phyloP scores from a whole-genome alignment of 2,797 vertebrate species.

The Gallinago stenura region DNA sequence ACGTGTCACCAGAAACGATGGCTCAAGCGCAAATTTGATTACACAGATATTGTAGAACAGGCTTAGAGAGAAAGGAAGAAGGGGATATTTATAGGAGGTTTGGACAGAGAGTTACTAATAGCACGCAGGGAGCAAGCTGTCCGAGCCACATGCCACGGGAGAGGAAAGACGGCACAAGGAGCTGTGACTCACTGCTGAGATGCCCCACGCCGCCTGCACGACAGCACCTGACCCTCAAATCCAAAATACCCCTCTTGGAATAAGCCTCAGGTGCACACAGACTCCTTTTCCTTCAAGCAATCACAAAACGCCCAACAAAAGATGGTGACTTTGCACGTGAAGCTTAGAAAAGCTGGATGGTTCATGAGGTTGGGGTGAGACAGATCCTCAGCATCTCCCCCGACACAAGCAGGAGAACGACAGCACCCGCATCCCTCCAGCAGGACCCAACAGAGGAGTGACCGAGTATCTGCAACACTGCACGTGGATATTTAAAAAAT shows the following conservation, averaged over 20 bases:
- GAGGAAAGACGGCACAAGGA: fast-evolving
- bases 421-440: neutral
- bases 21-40: neutral
- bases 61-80: neutral
- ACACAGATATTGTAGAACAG: neutral
- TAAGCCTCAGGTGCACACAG: fast-evolving
- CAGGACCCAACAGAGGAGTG: fast-evolving
- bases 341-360: fast-evolving
- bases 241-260: neutral
- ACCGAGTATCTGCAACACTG: fast-evolving
- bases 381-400: fast-evolving
- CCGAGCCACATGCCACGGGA: neutral
- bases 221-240: neutral
- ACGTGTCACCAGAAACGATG: neutral
- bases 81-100: neutral
- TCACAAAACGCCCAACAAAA: fast-evolving
- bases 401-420: fast-evolving
- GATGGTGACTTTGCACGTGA: neutral
- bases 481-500: fast-evolving
- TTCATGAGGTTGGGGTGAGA: fast-evolving
- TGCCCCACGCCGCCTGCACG: fast-evolving
- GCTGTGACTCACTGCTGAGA: neutral
- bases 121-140: neutral
- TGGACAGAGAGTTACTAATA: neutral
- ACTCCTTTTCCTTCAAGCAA: neutral